These are phyloP conservation scores for Hololepta plana DNA, from an alignment of 2,888 invertebrate species.

Conservation along the genomic window DNA sequence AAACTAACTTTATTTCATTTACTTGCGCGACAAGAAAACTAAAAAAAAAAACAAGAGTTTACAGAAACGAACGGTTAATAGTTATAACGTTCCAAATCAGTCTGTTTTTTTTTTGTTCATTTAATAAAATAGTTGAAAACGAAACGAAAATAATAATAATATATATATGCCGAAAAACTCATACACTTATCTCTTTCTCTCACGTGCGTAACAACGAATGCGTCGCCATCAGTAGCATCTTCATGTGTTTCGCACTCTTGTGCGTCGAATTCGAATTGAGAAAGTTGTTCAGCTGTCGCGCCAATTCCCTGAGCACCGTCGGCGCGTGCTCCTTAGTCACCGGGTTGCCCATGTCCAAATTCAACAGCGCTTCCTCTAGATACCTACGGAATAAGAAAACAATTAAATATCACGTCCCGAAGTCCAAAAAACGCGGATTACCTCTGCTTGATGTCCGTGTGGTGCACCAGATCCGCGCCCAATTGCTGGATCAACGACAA, in stretches of 20 bases:
- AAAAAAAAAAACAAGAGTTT: too few relatives aligned
- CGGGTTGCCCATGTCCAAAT: slow-evolving; percentile 56
- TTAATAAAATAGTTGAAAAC: too few relatives aligned
- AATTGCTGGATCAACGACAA: slow-evolving; percentile 89
- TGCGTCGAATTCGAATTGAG: slow-evolving; percentile 46
- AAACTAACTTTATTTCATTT: too few relatives aligned
- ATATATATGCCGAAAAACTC: too few relatives aligned
- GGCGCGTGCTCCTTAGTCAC: slow-evolving; percentile 72
- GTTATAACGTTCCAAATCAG: too few relatives aligned
- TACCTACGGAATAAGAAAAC: slow-evolving; percentile 38
- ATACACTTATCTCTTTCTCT: too few relatives aligned
- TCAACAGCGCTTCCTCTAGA: slow-evolving; percentile 72
- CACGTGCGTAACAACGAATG: too few relatives aligned
- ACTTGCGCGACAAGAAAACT: too few relatives aligned
- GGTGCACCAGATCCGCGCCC: slow-evolving; percentile 69
- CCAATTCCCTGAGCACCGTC: slow-evolving; percentile 54
- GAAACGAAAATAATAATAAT: too few relatives aligned
- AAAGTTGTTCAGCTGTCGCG: slow-evolving; percentile 54
- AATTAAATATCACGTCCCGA: slow-evolving; percentile 1
- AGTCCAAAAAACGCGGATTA: slow-evolving; percentile 22
- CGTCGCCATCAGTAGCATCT: slow-evolving; percentile 55
- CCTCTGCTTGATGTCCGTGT: slow-evolving; percentile 70
- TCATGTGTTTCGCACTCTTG: slow-evolving; percentile 43
- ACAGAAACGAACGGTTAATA: too few relatives aligned
- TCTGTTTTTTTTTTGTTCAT: too few relatives aligned